Percentiles rank a stretch among this genome's conserved stretches.
Evolutionary conservation across 2,113 vertebrate genomes (phyloP).

Genomic region (Rhea pennata): DNA sequence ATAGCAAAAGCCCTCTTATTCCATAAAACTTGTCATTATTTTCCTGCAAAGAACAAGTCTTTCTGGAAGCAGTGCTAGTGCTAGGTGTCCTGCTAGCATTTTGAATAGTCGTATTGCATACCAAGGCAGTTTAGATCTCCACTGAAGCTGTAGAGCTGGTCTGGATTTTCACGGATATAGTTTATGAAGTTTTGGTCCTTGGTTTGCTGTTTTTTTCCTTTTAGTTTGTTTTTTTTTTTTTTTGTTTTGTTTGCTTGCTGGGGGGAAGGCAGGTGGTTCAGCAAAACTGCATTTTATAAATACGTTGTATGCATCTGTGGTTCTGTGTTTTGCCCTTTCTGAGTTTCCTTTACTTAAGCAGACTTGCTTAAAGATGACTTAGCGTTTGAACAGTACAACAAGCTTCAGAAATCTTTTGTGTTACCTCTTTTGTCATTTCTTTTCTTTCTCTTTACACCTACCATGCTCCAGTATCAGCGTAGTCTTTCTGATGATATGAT

Average conservation of each 20-base stretch:
- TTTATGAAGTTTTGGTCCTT: not conserved
- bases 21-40: not conserved
- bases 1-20: not conserved
- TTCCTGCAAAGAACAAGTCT: not conserved
- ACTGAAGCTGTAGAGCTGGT: not conserved
- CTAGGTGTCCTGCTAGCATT: not conserved
- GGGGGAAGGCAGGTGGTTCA: not conserved
- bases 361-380: not conserved
- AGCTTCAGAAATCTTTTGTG: constrained; percentile 13
- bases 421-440: constrained; percentile 20
- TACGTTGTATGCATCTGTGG: not conserved
- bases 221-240: not conserved
- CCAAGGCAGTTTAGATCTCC: not conserved
- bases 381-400: not conserved
- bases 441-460: not conserved
- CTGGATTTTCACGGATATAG: not conserved
- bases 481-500: constrained; percentile 30
- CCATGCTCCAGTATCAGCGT: not conserved
- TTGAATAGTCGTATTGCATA: accelerated
- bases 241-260: not conserved
- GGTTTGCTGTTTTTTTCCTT: not conserved
- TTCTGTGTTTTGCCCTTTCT: not conserved
- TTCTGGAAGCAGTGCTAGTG: not conserved
- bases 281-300: not conserved
- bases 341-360: not conserved